Percentiles rank a stretch among this genome's conserved stretches.
Conservation (phyloP, 2,113 vertebrate species). For the Guaruba guarouba region DNA sequence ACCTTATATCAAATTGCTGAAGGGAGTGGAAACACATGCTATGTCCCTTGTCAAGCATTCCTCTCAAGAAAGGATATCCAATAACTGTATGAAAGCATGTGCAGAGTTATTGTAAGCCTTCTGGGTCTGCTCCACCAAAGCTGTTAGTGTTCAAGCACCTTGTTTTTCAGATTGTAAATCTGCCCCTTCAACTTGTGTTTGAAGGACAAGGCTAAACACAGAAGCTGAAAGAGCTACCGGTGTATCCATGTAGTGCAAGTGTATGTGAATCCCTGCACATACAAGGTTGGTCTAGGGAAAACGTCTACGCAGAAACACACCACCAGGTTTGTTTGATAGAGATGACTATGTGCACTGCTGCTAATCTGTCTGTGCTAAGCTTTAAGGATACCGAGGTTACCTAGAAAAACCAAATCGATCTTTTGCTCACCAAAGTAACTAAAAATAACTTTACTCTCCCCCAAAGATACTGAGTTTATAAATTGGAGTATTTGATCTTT, state of each 20-base stretch:
- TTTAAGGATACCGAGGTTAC: background rate
- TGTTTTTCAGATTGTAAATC: slow-evolving; percentile 58
- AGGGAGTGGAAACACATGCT: slow-evolving; percentile 10
- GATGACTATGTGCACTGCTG: background rate
- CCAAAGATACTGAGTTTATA: background rate
- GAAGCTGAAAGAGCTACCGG: background rate
- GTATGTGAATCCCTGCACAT: background rate
- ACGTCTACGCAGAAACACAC: background rate
- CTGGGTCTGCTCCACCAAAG: slow-evolving; percentile 34
- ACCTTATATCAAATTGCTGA: slow-evolving; percentile 56
- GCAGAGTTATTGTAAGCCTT: slow-evolving; percentile 44
- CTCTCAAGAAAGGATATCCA: slow-evolving; percentile 55
- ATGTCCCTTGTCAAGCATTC: slow-evolving; percentile 59
- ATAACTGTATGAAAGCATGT: slow-evolving; percentile 48
- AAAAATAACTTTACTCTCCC: background rate
- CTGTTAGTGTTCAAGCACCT: slow-evolving; percentile 35
- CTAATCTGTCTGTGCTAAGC: background rate
- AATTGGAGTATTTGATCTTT: background rate
- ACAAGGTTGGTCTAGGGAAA: background rate
- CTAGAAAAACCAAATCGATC: rapidly evolving
- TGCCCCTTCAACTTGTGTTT: slow-evolving; percentile 18
- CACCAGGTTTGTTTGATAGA: background rate
- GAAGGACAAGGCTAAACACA: slow-evolving; percentile 39
- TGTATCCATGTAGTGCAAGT: background rate
- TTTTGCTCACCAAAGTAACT: background rate